A percentile compares a stretch with the other conserved stretches of the same genome.
These are phyloP conservation scores for Pao palembangensis DNA, from an alignment of 2,113 vertebrate genomes.

Conservation along the genomic window DNA sequence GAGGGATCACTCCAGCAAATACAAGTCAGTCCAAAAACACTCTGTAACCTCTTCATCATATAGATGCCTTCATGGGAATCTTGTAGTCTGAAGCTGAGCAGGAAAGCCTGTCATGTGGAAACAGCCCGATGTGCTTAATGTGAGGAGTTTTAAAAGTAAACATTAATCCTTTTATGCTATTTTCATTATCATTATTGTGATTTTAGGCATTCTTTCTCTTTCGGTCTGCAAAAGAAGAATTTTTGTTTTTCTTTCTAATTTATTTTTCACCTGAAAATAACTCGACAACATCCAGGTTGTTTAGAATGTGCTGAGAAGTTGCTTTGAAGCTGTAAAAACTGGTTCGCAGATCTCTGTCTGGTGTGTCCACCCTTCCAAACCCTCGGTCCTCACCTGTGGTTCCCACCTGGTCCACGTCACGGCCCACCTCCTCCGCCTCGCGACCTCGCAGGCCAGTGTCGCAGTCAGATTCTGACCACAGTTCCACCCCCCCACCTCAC, in stretches of 20 bases:
- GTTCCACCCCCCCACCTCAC: conserved; percentile 52
- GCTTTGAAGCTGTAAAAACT: neutral
- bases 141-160: no score
- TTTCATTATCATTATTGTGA: no score
- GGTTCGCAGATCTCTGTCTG: conserved; percentile 63
- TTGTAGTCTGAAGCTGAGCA: no score
- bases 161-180: no score
- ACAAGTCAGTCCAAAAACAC: conserved; percentile 60
- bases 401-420: conserved; percentile 44
- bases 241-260: no score
- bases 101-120: no score
- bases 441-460: conserved; percentile 71
- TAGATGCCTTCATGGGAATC: neutral
- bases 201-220: no score
- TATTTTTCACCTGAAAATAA: no score
- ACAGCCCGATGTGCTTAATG: no score
- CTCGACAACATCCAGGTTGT: no score
- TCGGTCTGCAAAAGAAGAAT: no score
- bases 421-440: conserved; percentile 44
- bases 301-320: neutral
- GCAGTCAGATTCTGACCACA: conserved; percentile 73
- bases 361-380: conserved; percentile 57
- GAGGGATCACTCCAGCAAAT: conserved; percentile 54
- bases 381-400: conserved; percentile 60
- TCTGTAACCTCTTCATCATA: neutral